Conservation (phyloP, 2,888 invertebrate genomes). For the Epicampocera succincta region DNA sequence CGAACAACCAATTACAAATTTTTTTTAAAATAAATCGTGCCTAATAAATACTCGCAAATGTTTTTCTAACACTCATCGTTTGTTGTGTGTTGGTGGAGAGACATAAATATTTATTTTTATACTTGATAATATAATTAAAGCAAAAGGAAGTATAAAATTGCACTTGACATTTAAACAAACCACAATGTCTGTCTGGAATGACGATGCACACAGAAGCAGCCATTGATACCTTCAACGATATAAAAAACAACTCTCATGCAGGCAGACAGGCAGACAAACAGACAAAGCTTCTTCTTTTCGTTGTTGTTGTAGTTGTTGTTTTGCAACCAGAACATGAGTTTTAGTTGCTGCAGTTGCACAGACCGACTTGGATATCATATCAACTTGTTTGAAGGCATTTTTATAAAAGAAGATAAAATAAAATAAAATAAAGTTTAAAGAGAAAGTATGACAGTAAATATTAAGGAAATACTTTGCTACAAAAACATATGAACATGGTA, state of each 20-base stretch:
- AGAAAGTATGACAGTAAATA: slow-evolving; percentile 37
- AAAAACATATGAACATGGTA: not conserved
- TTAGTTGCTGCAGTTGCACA: slow-evolving; percentile 22
- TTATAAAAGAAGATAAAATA: not conserved
- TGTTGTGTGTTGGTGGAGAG: not conserved
- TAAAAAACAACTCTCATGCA: not conserved
- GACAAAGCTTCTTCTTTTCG: not conserved
- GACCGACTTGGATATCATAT: slow-evolving; percentile 5
- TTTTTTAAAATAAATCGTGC: too few species aligned
- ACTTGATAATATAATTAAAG: slow-evolving; percentile 4
- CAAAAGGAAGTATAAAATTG: slow-evolving; percentile 66
- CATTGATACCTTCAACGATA: not conserved
- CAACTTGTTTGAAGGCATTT: not conserved
- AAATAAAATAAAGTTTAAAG: not conserved
- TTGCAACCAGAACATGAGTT: slow-evolving; percentile 34
- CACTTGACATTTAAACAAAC: slow-evolving; percentile 64
- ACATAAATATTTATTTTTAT: not conserved
- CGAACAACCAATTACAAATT: too few species aligned
- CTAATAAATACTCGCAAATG: too few species aligned
- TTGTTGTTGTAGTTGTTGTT: not conserved
- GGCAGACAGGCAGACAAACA: not conserved
- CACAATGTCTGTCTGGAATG: slow-evolving; percentile 32
- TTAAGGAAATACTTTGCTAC: slow-evolving; percentile 11
- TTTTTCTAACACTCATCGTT: too few species aligned
- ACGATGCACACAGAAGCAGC: slow-evolving; percentile 16